phyloP scores from a whole-genome alignment of 2,113 vertebrate genomes.

The Crotophaga sulcirostris region DNA sequence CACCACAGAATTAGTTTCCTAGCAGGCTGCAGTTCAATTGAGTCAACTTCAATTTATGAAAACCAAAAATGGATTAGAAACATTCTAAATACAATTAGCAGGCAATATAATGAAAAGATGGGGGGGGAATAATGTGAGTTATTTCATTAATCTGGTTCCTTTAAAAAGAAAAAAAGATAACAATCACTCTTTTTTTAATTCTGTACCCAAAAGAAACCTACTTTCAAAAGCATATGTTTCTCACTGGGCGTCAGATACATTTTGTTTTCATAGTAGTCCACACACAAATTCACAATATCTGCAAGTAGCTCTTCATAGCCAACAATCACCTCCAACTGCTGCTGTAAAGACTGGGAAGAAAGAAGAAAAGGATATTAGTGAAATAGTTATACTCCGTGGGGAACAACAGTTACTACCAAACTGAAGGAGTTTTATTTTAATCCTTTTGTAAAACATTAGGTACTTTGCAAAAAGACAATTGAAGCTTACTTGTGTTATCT shows the following conservation, averaged over 20 bases:
- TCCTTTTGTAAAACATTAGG: not conserved
- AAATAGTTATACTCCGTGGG: not conserved
- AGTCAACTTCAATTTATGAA: not conserved
- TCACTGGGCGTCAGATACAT: slow-evolving; percentile 96
- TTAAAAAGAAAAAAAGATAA: not conserved
- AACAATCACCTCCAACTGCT: slow-evolving; percentile 94
- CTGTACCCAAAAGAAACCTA: slow-evolving; percentile 50
- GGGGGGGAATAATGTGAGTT: not conserved
- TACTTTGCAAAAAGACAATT: not conserved
- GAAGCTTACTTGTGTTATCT: slow-evolving; percentile 91
- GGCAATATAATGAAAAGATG: not conserved
- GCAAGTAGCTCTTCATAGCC: slow-evolving; percentile 96
- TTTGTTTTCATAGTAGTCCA: slow-evolving; percentile 97
- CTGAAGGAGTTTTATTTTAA: not conserved
- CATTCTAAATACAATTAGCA: not conserved
- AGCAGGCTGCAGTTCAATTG: not conserved
- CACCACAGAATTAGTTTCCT: not conserved
- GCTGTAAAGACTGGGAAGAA: slow-evolving; percentile 88
- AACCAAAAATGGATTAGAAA: not conserved
- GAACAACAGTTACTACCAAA: not conserved
- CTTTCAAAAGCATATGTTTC: slow-evolving; percentile 98
- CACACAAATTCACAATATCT: slow-evolving; percentile 96
- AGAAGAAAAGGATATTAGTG: not conserved
- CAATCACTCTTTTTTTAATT: not conserved
- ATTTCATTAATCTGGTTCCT: not conserved